phyloP scores from a whole-genome alignment of 2,113 vertebrate genomes.

The Hassar affinis region DNA sequence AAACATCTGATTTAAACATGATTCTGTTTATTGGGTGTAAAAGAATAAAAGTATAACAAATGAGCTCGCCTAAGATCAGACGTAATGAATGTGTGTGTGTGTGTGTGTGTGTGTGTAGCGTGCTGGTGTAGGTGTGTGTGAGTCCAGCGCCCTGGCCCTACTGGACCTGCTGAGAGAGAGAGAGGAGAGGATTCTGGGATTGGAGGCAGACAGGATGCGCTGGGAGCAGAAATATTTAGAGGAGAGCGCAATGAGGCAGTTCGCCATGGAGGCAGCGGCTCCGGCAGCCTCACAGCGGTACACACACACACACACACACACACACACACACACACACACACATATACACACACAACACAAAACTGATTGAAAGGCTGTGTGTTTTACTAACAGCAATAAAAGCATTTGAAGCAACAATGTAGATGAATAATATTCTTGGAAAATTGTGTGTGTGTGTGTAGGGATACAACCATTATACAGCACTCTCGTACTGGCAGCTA shows the following conservation, averaged over 20 bases:
- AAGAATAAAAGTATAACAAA: neutral
- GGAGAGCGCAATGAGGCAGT: slow-evolving; percentile 83
- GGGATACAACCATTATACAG: slow-evolving; percentile 73
- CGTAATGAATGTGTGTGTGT: neutral
- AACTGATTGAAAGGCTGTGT: neutral
- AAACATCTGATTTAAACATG: neutral
- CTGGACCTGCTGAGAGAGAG: slow-evolving; percentile 84
- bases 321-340: slow-evolving; percentile 20
- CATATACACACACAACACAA: too few species aligned
- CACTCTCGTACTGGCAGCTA: slow-evolving; percentile 82
- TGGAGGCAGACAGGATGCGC: slow-evolving; percentile 85
- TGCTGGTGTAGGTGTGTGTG: slow-evolving; percentile 36
- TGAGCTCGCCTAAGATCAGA: neutral
- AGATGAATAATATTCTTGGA: too few species aligned
- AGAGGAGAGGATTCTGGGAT: slow-evolving; percentile 81
- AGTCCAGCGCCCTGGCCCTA: slow-evolving; percentile 75
- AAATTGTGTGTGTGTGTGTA: slow-evolving; percentile 55
- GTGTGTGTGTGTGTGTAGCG: slow-evolving; percentile 39
- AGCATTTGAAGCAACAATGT: neutral
- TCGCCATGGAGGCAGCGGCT: slow-evolving; percentile 79
- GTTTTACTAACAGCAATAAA: neutral
- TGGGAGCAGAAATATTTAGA: slow-evolving; percentile 89
- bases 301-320: slow-evolving; percentile 1
- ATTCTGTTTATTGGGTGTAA: neutral
- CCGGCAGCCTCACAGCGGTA: slow-evolving; percentile 75